A percentile compares a stretch with the other conserved stretches of the same genome.
Conservation (phyloP, 2,797 vertebrate species). For the Toxotes lorentzi region DNA sequence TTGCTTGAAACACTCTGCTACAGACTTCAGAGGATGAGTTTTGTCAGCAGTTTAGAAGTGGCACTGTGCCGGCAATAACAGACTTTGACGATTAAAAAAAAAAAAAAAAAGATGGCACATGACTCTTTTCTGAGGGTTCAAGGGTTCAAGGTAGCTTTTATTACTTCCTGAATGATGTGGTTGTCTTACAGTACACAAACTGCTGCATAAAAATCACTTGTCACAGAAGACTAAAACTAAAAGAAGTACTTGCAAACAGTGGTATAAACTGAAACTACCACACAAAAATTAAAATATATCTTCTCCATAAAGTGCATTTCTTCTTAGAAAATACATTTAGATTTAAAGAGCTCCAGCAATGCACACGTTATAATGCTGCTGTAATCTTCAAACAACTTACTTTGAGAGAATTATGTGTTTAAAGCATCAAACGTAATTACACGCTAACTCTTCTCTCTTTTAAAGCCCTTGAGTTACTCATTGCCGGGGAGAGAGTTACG, state of each 20-base stretch:
- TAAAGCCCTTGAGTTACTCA: conserved; percentile 8
- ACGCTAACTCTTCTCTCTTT: not conserved
- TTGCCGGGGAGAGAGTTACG: not conserved
- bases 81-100: conserved; percentile 5
- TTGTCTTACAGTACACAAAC: not conserved
- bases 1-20: conserved; percentile 6
- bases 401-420: conserved; percentile 1
- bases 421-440: conserved; percentile 11
- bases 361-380: not conserved
- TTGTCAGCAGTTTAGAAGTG: conserved; percentile 36
- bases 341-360: not conserved
- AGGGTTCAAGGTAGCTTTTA: conserved; percentile 1
- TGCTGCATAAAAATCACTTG: not conserved
- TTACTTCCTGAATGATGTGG: not conserved
- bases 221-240: not conserved
- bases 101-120: not conserved
- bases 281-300: not conserved
- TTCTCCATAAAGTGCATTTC: not conserved
- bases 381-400: not conserved
- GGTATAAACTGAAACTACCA: not conserved
- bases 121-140: not conserved
- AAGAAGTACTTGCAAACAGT: not conserved
- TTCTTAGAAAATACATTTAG: not conserved
- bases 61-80: not conserved
- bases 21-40: conserved; percentile 37